Conservation (phyloP, 2,888 invertebrate species). For the Catocala fraxini region DNA sequence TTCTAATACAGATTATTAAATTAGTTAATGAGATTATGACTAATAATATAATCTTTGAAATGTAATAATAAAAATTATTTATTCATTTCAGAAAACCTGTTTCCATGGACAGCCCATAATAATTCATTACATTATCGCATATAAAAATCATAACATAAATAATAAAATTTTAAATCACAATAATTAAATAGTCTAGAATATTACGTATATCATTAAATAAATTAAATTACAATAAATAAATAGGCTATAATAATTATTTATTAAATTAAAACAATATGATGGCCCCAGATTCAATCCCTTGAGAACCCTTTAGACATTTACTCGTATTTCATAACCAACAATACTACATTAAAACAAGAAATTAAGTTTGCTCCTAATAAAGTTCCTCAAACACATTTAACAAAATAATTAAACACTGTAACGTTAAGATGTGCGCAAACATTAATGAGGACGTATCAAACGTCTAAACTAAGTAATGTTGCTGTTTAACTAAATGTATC, state of each 20-base stretch:
- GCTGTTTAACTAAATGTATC: constrained; percentile 26
- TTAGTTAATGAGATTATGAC: too few species aligned
- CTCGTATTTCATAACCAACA: background rate
- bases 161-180: too few species aligned
- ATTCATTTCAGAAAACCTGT: too few species aligned
- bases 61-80: too few species aligned
- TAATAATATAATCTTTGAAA: too few species aligned
- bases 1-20: too few species aligned
- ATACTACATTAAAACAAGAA: background rate
- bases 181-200: too few species aligned
- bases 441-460: constrained; percentile 35
- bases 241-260: background rate
- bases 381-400: constrained; percentile 2
- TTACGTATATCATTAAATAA: too few species aligned
- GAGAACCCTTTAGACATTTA: background rate
- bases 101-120: too few species aligned
- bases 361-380: background rate
- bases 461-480: constrained; percentile 23
- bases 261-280: background rate
- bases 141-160: too few species aligned
- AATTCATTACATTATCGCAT: too few species aligned
- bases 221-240: too few species aligned
- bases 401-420: constrained; percentile 24
- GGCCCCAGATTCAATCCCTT: background rate
- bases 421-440: constrained; percentile 15